phyloP scores from a whole-genome alignment of 2,113 vertebrate genomes.

The Rhea pennata region DNA sequence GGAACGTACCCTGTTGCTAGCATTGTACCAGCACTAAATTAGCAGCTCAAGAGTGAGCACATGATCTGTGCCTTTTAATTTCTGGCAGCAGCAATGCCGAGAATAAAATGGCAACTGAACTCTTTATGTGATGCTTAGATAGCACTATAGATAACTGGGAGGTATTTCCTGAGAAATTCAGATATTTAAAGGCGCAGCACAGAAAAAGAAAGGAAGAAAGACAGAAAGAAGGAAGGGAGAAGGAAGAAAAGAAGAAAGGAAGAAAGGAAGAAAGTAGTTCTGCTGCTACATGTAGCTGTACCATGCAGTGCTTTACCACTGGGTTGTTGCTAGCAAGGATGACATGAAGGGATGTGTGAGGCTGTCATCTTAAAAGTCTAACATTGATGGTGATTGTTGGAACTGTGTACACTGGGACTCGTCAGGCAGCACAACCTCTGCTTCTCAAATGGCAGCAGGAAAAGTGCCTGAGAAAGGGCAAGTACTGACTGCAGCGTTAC shows the following conservation, averaged over 20 bases:
- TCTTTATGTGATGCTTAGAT: not conserved
- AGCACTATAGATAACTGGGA: not conserved
- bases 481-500: not conserved
- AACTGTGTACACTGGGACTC: conserved; percentile 11
- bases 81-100: not conserved
- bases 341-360: not conserved
- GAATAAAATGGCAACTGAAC: conserved; percentile 18
- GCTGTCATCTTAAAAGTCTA: conserved; percentile 26
- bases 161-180: not conserved
- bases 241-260: too few relatives aligned
- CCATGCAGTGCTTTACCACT: not conserved
- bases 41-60: not conserved
- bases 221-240: too few relatives aligned
- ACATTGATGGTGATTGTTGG: conserved; percentile 14
- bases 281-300: not conserved
- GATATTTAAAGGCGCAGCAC: not conserved
- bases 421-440: conserved; percentile 54
- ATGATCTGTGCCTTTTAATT: conserved; percentile 12
- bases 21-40: not conserved
- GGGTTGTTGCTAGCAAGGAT: conserved; percentile 37
- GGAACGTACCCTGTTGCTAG: not conserved
- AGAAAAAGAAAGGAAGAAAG: too few relatives aligned
- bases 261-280: too few relatives aligned
- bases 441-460: not conserved
- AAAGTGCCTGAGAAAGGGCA: not conserved